These are phyloP conservation scores for Channa argus DNA, from an alignment of 2,113 vertebrate species.

Conservation along the genomic window DNA sequence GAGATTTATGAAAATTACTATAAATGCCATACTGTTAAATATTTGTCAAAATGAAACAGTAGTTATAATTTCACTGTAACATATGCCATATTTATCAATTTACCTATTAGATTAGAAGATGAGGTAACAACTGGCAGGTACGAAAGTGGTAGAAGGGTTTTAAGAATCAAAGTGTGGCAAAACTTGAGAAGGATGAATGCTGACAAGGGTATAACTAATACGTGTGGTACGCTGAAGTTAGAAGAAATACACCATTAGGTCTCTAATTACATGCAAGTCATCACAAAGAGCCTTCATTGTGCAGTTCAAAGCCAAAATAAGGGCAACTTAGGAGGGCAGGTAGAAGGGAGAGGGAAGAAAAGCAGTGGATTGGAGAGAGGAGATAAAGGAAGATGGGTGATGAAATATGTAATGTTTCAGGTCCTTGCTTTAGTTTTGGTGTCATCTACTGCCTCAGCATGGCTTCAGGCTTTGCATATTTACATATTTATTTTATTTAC, in stretches of 20 bases:
- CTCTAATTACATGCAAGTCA: constrained; percentile 40
- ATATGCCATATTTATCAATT: background rate
- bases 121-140: constrained; percentile 6
- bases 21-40: constrained; percentile 46
- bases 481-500: constrained; percentile 59
- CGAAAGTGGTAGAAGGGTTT: constrained; percentile 18
- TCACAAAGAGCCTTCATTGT: constrained; percentile 19
- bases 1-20: constrained; percentile 54
- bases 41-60: constrained; percentile 61
- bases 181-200: constrained; percentile 35
- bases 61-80: constrained; percentile 18
- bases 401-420: constrained; percentile 44
- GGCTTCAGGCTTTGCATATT: constrained; percentile 52
- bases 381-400: background rate
- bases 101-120: background rate
- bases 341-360: background rate
- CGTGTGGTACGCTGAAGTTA: constrained; percentile 30
- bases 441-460: constrained; percentile 30
- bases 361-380: background rate
- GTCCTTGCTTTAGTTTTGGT: constrained; percentile 37
- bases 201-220: constrained; percentile 45
- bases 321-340: constrained; percentile 6
- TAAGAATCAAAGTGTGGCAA: constrained; percentile 23
- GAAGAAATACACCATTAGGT: constrained; percentile 42
- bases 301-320: constrained; percentile 22